Percentiles rank a stretch among this genome's conserved stretches.
Conservation (phyloP, 2,888 invertebrate species). For the Chaitophorus viminalis region DNA sequence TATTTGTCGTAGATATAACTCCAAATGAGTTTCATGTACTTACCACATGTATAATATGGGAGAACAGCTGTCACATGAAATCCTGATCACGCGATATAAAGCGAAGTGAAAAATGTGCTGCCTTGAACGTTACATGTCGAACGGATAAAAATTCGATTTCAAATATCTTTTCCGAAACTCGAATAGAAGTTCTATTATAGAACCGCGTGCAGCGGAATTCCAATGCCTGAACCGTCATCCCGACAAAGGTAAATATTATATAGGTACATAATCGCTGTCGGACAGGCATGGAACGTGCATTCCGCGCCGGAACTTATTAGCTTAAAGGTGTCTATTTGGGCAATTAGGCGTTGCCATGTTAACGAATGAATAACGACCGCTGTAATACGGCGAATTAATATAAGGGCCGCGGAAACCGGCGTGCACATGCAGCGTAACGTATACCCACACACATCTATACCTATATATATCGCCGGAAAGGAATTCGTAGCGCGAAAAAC, state of each 20-base stretch:
- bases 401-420: not conserved
- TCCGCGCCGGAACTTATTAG: slow-evolving; percentile 14
- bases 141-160: too few species aligned
- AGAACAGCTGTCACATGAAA: too few species aligned
- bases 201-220: not conserved
- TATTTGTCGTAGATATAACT: too few species aligned
- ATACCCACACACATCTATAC: too few species aligned
- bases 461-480: not conserved
- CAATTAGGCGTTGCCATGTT: not conserved
- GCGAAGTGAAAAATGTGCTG: too few species aligned
- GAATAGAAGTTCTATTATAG: too few species aligned
- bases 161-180: too few species aligned
- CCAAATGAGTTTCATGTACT: too few species aligned
- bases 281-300: not conserved
- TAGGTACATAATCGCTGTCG: not conserved
- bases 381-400: slow-evolving; percentile 26
- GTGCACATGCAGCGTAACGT: not conserved
- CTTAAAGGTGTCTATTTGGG: not conserved
- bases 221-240: not conserved
- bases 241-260: too few species aligned
- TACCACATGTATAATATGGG: too few species aligned
- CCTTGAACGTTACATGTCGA: too few species aligned
- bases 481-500: slow-evolving; percentile 7
- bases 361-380: slow-evolving; percentile 22
- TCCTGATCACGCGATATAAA: too few species aligned